Conservation (phyloP, 92 coral and sea anemone genomes). For the Nematostella vectensis region DNA sequence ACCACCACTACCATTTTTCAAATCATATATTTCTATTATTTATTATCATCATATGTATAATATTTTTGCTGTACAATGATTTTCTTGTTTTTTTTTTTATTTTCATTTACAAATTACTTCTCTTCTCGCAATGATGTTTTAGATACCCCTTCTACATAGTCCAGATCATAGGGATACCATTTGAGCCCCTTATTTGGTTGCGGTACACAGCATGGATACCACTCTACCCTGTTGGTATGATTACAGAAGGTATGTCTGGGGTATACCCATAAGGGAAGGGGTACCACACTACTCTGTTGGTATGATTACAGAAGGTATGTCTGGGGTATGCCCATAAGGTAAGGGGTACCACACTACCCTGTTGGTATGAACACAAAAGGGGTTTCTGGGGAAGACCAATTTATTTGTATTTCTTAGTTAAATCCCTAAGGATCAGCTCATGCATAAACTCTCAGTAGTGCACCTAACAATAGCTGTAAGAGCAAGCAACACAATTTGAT, state of each 20-base stretch:
- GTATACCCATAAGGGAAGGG: background rate
- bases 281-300: conserved; percentile 68
- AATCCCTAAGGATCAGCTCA: too few relatives aligned
- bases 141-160: conserved; percentile 91
- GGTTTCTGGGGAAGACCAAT: background rate
- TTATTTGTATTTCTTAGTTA: too few relatives aligned
- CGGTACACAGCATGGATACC: conserved; percentile 95
- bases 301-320: conserved; percentile 64
- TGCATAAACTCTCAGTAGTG: too few relatives aligned
- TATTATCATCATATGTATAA: too few relatives aligned
- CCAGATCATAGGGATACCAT: conserved; percentile 59
- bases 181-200: conserved; percentile 85
- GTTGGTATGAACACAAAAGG: conserved; percentile 81
- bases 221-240: conserved; percentile 76
- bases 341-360: conserved; percentile 43
- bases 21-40: too few relatives aligned
- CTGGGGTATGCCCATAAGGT: background rate
- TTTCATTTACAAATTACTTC: too few relatives aligned
- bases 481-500: too few relatives aligned
- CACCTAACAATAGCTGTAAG: too few relatives aligned
- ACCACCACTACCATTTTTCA: too few relatives aligned
- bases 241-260: conserved; percentile 56
- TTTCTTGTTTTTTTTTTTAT: too few relatives aligned
- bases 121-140: too few relatives aligned
- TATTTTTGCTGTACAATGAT: too few relatives aligned